Conservation (phyloP, 2,797 vertebrate genomes). For the Perodicticus potto region DNA sequence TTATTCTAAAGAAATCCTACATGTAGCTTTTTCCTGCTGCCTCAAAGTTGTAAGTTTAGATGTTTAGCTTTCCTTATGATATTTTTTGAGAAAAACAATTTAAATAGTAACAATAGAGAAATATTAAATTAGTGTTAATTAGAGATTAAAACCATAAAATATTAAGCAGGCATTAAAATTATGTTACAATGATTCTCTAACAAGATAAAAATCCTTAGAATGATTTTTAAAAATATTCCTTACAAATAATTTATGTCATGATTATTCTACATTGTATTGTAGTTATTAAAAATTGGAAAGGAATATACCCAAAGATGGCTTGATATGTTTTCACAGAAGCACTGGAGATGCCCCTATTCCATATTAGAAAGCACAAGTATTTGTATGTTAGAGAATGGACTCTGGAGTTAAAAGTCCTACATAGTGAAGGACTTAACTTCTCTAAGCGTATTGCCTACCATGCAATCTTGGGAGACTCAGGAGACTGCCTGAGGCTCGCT, state of each 20-base stretch:
- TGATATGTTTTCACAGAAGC: background rate
- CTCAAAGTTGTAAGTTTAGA: background rate
- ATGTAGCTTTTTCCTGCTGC: background rate
- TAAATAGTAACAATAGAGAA: slow-evolving; percentile 11
- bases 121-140: background rate
- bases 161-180: background rate
- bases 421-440: background rate
- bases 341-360: background rate
- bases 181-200: background rate
- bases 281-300: background rate
- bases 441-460: background rate
- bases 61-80: background rate
- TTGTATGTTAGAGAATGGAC: background rate
- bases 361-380: background rate
- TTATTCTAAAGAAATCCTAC: background rate
- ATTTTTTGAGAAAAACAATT: background rate
- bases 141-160: background rate
- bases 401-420: background rate
- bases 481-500: background rate
- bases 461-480: background rate
- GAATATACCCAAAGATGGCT: background rate
- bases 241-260: background rate
- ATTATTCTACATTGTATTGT: background rate
- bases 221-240: background rate
- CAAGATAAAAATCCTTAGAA: background rate